Conservation (phyloP, 2,888 invertebrate species). For the Stenolophus ochropezus region DNA sequence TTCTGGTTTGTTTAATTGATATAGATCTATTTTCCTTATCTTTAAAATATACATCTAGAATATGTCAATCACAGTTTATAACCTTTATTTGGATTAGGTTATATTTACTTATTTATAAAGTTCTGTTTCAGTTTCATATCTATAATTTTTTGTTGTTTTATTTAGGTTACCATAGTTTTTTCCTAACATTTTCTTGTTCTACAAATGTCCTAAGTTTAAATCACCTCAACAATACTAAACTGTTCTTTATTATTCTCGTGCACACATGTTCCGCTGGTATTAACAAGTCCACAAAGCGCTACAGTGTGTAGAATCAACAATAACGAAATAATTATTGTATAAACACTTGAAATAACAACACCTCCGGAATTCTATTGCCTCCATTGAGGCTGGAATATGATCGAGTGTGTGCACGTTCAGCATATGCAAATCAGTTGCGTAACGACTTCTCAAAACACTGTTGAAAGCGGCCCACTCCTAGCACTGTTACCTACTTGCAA, state of each 20-base stretch:
- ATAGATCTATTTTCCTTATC: no score
- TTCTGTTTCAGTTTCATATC: background rate
- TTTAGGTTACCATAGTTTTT: background rate
- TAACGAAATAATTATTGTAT: constrained; percentile 20
- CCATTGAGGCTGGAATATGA: constrained; percentile 22
- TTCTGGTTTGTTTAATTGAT: no score
- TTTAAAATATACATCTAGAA: no score
- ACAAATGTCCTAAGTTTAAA: background rate
- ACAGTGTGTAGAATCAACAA: constrained; percentile 24
- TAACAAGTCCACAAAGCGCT: background rate
- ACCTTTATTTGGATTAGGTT: background rate
- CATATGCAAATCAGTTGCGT: constrained; percentile 36
- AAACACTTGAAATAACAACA: constrained; percentile 38
- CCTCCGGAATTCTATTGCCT: constrained; percentile 33
- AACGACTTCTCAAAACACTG: constrained; percentile 43
- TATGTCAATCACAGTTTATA: background rate
- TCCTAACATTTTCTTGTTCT: background rate
- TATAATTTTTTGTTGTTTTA: background rate
- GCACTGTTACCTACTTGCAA: background rate
- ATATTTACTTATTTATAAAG: background rate
- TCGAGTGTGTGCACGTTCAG: constrained; percentile 41
- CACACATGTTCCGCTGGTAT: background rate
- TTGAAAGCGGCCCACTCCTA: constrained; percentile 17
- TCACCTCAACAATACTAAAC: background rate
- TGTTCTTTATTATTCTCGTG: background rate